Evolutionary conservation across 2,888 invertebrate genomes (phyloP).

Genomic region (Cepaea hortensis): DNA sequence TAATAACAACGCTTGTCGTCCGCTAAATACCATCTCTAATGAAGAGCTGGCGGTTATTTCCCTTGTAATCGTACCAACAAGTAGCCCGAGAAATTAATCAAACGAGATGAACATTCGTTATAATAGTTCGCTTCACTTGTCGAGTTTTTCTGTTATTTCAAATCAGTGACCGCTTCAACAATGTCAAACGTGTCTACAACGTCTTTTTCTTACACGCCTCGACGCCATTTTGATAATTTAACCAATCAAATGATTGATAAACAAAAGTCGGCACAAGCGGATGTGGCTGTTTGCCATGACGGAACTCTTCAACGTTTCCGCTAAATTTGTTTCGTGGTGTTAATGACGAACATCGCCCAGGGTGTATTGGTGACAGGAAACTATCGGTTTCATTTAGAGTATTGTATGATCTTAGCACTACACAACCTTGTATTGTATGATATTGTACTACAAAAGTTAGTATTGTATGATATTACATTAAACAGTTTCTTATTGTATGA

Average conservation of each 20-base stretch:
- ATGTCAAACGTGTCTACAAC: constrained; percentile 40
- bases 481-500: too few species aligned
- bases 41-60: constrained; percentile 37
- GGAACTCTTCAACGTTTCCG: constrained; percentile 34
- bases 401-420: constrained; percentile 12
- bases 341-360: constrained; percentile 22
- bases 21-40: constrained; percentile 14
- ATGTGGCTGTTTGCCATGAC: constrained; percentile 46
- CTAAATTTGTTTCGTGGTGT: constrained; percentile 33
- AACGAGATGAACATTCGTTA: constrained; percentile 34
- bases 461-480: too few species aligned
- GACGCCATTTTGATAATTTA: constrained; percentile 49
- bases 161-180: constrained; percentile 20
- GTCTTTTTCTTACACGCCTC: constrained; percentile 25
- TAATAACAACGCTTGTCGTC: constrained; percentile 20
- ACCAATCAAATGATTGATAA: constrained; percentile 49
- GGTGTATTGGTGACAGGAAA: neutral
- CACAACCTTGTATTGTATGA: neutral
- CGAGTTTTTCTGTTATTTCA: constrained; percentile 35
- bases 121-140: constrained; percentile 39
- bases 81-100: constrained; percentile 14
- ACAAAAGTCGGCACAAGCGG: constrained; percentile 46
- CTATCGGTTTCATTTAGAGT: constrained; percentile 17
- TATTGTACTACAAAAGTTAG: too few species aligned
- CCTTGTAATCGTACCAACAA: constrained; percentile 32